Base-by-base conservation (phyloP, 1,140 invertebrate species). In the Diplogasteroides magnus region DNA sequence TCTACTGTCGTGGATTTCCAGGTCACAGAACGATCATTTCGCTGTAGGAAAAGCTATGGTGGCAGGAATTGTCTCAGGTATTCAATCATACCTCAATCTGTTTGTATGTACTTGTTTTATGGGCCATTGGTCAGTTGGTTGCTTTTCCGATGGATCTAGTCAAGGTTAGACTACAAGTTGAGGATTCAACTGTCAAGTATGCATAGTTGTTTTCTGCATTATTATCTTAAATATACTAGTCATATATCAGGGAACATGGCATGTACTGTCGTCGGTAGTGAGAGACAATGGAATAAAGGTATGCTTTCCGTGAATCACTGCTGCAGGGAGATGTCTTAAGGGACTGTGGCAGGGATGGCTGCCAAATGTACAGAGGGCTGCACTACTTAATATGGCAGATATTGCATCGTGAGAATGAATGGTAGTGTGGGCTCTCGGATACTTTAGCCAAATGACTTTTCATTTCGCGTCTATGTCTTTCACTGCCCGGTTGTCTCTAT, bases 331-430 rank as follows among this genome's bases (percentile, higher is more conserved):
- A 71, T 92, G 92, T 0, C 78, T 92, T 1, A 81, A 86, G 66
- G 92, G 91, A 1, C 86, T 96, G 59, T 95, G 92, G 91, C 91
- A 91, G 86, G 91, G 88, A 87, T 87, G 91, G 91, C 74, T 88
- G 88, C 81, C 93, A 88, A 77, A 96, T 91, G 86, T 91, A 89
- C 86, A 88, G 76, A 85, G 93, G 66, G 93, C 92, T 31, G 93
- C 92, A 28, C 84, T 89, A 48, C 87, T 89, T 25, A 88, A 88
- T 78, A 83, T 88, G 86, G 91, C 91, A 87, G 93, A 96, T 85
- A 81, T 96, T 60, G 91, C 91, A 11, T 48, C 6, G 37, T 48
- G 37, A 48, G 37, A n/a, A n/a, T n/a, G n/a, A n/a, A n/a, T n/a
- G n/a, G n/a, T n/a, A n/a, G n/a, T n/a, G n/a, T n/a, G n/a, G n/a